Evolutionary conservation across 2,888 invertebrate genomes (phyloP), one percentile per base, ranked within the genome.

Genomic region (Acleris emargana): DNA sequence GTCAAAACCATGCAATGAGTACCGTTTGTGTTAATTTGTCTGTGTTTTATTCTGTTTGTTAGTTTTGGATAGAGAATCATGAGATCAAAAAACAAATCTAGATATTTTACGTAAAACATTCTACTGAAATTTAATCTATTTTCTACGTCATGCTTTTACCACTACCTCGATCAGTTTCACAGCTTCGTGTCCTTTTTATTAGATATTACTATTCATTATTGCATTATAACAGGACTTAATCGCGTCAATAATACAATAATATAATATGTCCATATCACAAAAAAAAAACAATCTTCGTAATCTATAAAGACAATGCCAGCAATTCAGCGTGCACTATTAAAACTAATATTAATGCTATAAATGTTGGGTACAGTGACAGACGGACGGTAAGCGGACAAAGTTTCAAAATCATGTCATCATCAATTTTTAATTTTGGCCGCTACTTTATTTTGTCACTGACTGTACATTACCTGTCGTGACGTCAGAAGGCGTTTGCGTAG

Each of bases 401-500:
- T 13, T 38, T 38, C 38, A 38, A 38, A 32, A 32, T 13, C 32
- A 32, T 32, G 13, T 38, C n/a, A n/a, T n/a, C n/a, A 13, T 38
- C 32, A 3, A 9, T 13, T 38, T 38, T 11, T 13, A 13, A 38
- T 9, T 38, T 38, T 38, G 38, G 0, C 38, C 38, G 11, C 38
- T 38, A 38, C 13, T 38, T 1, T 38, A 38, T 38, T 38, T 38
- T 38, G 13, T 38, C 38, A 9, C 32, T 3, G 32, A 13, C 13
- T 67, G 58, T 63, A 72, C 69, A 60, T 69, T 75, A 80, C 78
- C 73, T 76, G 77, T 42, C 51, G 74, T 64, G 72, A 73, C 79
- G 52, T 81, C 78, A 76, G 79, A 73, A 75, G 76, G 82, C 79
- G 77, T 75, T 72, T 69, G 77, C 78, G 80, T 76, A 69, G 75